Percentiles rank a stretch among this genome's conserved stretches.
Conservation (phyloP, 1,140 invertebrate species). For the Orius insidiosus region DNA sequence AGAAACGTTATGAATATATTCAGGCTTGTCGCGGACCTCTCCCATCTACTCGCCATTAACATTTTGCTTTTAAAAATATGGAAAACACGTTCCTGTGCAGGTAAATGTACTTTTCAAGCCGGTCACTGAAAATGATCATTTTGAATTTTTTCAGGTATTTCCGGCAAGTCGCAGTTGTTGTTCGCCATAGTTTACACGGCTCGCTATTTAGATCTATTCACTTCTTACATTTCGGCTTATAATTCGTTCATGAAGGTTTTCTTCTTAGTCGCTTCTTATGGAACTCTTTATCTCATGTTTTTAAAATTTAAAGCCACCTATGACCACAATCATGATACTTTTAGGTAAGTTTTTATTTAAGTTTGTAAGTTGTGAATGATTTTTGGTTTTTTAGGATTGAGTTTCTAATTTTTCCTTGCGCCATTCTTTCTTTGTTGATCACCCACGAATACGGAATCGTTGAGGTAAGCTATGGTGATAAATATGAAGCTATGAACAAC, state of each 20-base stretch:
- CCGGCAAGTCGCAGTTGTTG: slow-evolving; percentile 92
- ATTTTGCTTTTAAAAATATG: slow-evolving; percentile 94
- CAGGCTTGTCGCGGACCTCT: slow-evolving; percentile 84
- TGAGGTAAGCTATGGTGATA: slow-evolving; percentile 57
- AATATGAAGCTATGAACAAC: too few species aligned
- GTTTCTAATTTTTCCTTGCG: slow-evolving; percentile 78
- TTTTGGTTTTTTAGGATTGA: slow-evolving; percentile 50
- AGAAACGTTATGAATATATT: slow-evolving; percentile 78
- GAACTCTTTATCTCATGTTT: slow-evolving; percentile 93
- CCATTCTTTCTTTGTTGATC: slow-evolving; percentile 73
- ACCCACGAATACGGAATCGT: slow-evolving; percentile 88
- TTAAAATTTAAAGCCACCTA: slow-evolving; percentile 95
- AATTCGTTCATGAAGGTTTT: slow-evolving; percentile 96
- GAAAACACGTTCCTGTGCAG: slow-evolving; percentile 96
- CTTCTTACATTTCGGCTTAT: slow-evolving; percentile 88
- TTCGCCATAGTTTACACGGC: slow-evolving; percentile 91
- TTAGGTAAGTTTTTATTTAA: slow-evolving; percentile 20
- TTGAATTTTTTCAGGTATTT: slow-evolving; percentile 63
- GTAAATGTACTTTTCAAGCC: slow-evolving; percentile 38
- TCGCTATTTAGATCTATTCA: slow-evolving; percentile 91
- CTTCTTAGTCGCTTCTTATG: slow-evolving; percentile 76
- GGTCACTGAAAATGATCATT: too few species aligned
- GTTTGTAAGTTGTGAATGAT: slow-evolving; percentile 13
- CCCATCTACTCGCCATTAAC: slow-evolving; percentile 90
- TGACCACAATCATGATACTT: slow-evolving; percentile 91